A percentile compares a stretch with the other conserved stretches of the same genome.
Evolutionary conservation across 2,113 vertebrate species (phyloP).

Genomic region (Gymnobelideus leadbeateri): DNA sequence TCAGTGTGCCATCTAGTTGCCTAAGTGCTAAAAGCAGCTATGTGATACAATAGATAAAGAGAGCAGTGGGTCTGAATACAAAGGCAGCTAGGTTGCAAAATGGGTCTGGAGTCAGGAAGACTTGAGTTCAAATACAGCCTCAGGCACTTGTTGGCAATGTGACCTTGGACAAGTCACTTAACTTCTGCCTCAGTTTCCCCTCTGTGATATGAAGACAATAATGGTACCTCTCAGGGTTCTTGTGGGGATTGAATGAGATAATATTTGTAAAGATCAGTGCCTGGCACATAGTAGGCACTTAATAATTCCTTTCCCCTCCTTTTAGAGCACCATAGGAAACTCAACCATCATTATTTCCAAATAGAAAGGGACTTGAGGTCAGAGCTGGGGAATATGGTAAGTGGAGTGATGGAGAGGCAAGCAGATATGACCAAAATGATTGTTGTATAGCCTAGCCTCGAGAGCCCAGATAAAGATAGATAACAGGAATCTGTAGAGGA

Average conservation of each 20-base stretch:
- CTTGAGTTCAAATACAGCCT: not conserved
- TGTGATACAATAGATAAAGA: not conserved
- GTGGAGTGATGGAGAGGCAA: not conserved
- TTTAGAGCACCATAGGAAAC: not conserved
- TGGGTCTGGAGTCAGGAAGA: not conserved
- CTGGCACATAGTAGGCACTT: not conserved
- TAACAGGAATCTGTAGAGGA: not conserved
- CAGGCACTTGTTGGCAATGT: not conserved
- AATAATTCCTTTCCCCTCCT: not conserved
- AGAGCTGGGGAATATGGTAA: not conserved
- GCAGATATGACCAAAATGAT: not conserved
- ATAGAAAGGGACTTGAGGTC: not conserved
- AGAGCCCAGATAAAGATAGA: not conserved
- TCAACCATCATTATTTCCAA: not conserved
- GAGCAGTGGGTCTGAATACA: not conserved
- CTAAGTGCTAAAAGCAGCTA: not conserved
- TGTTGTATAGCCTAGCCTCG: rapidly evolving
- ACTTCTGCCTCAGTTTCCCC: not conserved
- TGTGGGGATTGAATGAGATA: not conserved
- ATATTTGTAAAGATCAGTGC: not conserved
- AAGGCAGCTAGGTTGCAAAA: not conserved
- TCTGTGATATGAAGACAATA: not conserved
- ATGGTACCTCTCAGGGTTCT: not conserved
- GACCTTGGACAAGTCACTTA: not conserved
- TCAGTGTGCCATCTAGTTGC: not conserved